Base-by-base conservation (phyloP, 2,797 vertebrate genomes). In the Urocyon cinereoargenteus region DNA sequence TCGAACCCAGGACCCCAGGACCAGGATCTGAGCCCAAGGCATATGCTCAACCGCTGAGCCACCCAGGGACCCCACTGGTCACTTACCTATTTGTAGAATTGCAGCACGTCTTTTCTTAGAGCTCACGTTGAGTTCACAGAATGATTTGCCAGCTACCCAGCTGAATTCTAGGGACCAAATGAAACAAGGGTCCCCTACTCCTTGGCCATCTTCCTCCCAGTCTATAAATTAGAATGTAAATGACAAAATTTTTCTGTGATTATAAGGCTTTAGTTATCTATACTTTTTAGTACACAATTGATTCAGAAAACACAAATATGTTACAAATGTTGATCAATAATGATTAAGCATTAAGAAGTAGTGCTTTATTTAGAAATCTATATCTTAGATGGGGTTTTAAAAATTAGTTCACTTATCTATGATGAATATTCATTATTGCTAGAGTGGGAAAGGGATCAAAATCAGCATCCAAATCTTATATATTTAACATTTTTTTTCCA, bases 261-360 rank as follows among this genome's bases (percentile, higher is more conserved):
- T 26, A 19, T 61, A 84, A 59, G 22, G 5, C 31, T 85, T 90
- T 81, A 75, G 26, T 79, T 87, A 64, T 36, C 22, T 61, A 31
- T 61, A 72, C 55, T 75, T 91, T 59, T 83, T 84, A 79, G 57
- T 51, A 31, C 6, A 62, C 4, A 73, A 26, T 51, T 79, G 34
- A 90, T 59, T 78, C 40, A 57, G 51, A 86, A 66, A 94, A 61
- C 34, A 91, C 26, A 88, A 55, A 40, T 78, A 59, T 78, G 73
- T 77, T 68, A 36, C 16, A 88, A 92, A 55, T 55, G 13, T 64
- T 61, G 24, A 84, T 51, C 2, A 87, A 64, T 61, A 78, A 36
- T 92, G 78, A 73, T 84, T 75, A 86, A 96, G 86, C 28, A 64
- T 45, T 91, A 51, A 75, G 66, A 77, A 53, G 2, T 62, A 88